Conservation (phyloP, 2,113 vertebrate species). For the Cacatua alba region DNA sequence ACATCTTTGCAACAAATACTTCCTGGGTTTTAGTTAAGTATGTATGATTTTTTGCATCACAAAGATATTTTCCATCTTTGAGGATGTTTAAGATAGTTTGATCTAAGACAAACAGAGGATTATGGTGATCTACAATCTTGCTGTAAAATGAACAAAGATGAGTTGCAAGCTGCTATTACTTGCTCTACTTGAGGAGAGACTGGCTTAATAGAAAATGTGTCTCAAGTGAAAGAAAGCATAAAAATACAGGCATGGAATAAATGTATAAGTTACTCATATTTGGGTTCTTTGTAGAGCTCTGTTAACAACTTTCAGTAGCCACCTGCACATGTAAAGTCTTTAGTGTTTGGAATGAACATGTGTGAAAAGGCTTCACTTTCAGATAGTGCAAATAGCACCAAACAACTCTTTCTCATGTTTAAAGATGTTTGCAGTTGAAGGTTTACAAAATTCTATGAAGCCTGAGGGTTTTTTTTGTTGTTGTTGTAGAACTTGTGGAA, state of each 20-base stretch:
- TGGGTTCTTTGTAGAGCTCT: background rate
- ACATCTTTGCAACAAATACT: background rate
- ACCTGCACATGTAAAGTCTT: background rate
- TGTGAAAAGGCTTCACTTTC: background rate
- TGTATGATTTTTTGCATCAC: background rate
- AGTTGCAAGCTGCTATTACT: background rate
- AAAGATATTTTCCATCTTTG: background rate
- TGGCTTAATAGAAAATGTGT: background rate
- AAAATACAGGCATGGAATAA: background rate
- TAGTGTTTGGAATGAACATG: background rate
- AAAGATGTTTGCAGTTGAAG: background rate
- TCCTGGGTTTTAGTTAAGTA: background rate
- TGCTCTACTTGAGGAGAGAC: background rate
- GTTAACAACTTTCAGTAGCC: background rate
- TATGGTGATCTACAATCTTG: background rate
- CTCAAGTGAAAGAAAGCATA: background rate
- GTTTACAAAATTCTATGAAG: background rate
- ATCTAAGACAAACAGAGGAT: background rate
- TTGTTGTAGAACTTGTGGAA: background rate
- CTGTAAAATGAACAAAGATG: background rate
- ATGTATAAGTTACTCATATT: background rate
- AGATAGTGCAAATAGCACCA: background rate
- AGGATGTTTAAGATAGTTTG: background rate
- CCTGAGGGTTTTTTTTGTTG: background rate
- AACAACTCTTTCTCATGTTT: background rate